Conservation (phyloP, 2,797 vertebrate species). For the Ambastaia sidthimunki region DNA sequence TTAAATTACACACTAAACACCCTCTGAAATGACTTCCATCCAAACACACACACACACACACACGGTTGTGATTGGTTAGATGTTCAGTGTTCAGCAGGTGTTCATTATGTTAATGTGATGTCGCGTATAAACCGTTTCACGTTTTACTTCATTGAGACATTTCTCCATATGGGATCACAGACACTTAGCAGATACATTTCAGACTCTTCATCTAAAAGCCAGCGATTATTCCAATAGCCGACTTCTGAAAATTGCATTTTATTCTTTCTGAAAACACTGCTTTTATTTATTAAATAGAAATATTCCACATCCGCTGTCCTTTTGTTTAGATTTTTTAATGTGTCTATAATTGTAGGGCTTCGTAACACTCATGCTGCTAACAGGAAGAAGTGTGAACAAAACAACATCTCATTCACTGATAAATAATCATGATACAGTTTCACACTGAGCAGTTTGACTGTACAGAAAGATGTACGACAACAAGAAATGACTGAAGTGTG, state of each 20-base stretch:
- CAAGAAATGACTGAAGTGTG: not conserved
- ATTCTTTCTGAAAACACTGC: too few species aligned
- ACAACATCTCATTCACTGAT: not conserved
- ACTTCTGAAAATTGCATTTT: too few species aligned
- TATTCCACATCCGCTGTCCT: not conserved
- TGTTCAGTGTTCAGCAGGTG: slow-evolving; percentile 1
- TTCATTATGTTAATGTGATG: slow-evolving; percentile 10
- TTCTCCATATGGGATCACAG: slow-evolving; percentile 16
- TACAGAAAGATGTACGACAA: not conserved
- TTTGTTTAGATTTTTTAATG: not conserved
- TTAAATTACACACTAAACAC: slow-evolving; percentile 78
- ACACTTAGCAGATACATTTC: slow-evolving; percentile 6
- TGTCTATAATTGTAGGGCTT: not conserved
- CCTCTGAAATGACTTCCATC: slow-evolving; percentile 51
- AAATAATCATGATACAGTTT: slow-evolving; percentile 9
- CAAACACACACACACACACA: slow-evolving; percentile 18
- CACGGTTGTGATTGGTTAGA: not conserved
- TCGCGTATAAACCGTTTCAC: not conserved
- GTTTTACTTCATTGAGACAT: slow-evolving; percentile 3
- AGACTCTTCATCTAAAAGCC: not conserved
- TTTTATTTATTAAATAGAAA: not conserved
- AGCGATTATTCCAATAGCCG: too few species aligned
- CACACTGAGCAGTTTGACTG: not conserved
- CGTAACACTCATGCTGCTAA: not conserved
- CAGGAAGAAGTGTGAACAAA: not conserved